phyloP scores from a whole-genome alignment of 2,113 vertebrate species.

The Athene cunicularia region DNA sequence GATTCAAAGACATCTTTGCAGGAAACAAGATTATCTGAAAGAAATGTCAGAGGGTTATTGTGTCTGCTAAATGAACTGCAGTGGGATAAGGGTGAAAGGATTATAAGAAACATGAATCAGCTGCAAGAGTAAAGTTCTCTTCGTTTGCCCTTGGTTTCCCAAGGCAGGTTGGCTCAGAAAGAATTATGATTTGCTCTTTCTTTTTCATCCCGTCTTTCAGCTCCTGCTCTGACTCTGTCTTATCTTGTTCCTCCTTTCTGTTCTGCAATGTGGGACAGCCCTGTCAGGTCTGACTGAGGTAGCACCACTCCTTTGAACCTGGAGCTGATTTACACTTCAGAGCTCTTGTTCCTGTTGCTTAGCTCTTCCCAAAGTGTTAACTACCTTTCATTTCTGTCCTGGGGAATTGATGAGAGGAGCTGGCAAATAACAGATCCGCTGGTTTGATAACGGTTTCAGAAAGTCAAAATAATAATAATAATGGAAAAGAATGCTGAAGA shows the following conservation, averaged over 20 bases:
- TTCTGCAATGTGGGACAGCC: background rate
- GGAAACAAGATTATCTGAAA: background rate
- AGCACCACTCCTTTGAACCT: background rate
- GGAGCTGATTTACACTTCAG: background rate
- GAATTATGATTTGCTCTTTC: background rate
- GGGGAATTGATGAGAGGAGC: background rate
- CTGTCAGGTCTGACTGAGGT: background rate
- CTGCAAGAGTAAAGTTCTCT: background rate
- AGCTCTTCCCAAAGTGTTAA: background rate
- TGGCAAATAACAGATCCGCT: background rate
- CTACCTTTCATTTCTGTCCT: background rate
- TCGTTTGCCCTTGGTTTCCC: background rate
- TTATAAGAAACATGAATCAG: background rate
- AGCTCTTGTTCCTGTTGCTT: background rate
- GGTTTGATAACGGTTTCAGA: background rate
- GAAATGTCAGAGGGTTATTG: background rate
- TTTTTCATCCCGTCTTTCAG: background rate
- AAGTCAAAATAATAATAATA: background rate
- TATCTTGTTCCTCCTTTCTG: background rate
- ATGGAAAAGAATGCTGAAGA: background rate
- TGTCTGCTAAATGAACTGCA: background rate
- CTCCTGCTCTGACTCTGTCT: background rate
- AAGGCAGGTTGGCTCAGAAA: background rate
- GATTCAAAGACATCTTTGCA: constrained; percentile 41
- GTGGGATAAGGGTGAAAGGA: accelerated